phyloP scores from a whole-genome alignment of 2,888 invertebrate genomes.

The Chloromyia formosa region DNA sequence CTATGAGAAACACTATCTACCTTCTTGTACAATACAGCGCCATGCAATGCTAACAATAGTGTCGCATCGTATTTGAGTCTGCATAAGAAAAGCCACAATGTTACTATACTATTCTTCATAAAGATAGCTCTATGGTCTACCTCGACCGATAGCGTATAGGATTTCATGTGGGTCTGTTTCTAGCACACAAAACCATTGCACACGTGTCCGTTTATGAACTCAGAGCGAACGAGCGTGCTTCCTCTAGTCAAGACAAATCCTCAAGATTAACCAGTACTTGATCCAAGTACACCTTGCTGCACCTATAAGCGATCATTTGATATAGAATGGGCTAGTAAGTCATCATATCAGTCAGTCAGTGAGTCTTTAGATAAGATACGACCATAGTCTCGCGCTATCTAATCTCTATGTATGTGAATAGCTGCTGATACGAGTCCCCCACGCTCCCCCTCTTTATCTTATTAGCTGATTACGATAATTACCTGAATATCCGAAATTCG shows the following conservation, averaged over 20 bases:
- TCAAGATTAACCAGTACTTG: neutral
- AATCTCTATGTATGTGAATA: neutral
- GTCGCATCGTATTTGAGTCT: no score
- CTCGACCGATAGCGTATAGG: no score
- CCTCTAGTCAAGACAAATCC: neutral
- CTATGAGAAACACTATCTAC: no score
- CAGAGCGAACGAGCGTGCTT: no score
- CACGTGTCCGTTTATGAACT: neutral
- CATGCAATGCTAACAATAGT: no score
- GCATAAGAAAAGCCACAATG: no score
- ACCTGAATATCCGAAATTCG: conserved; percentile 41
- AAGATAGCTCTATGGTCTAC: no score
- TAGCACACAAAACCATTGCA: neutral
- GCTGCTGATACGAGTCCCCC: neutral
- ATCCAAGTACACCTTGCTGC: conserved; percentile 7
- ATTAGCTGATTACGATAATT: conserved; percentile 2
- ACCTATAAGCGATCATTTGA: neutral
- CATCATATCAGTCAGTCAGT: neutral
- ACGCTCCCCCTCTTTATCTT: neutral
- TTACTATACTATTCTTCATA: no score
- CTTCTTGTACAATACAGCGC: no score
- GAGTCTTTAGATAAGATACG: neutral
- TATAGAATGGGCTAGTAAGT: neutral
- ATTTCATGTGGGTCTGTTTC: neutral
- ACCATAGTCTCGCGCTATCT: neutral